phyloP scores from a whole-genome alignment of 1,140 invertebrate genomes.

The Charaxes varanes region DNA sequence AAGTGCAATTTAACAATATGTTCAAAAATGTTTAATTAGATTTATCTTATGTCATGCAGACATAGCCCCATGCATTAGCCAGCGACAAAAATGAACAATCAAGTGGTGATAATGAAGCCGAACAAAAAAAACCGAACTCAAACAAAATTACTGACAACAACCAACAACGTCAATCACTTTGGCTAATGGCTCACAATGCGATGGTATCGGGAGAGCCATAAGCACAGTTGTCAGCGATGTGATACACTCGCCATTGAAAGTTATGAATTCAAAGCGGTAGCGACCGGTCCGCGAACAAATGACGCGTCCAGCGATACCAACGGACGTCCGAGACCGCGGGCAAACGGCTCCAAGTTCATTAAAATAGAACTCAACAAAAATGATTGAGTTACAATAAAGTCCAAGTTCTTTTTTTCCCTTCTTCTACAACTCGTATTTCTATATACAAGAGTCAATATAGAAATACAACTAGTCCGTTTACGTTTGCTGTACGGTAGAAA shows the following conservation, averaged over 20 bases:
- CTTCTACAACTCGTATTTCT: too few relatives aligned
- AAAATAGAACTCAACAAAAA: constrained; percentile 6
- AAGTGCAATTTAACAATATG: too few relatives aligned
- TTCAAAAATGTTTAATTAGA: too few relatives aligned
- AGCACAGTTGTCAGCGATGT: constrained; percentile 57
- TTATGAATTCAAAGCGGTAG: constrained; percentile 54
- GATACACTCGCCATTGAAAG: constrained; percentile 47
- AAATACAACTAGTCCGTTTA: too few relatives aligned
- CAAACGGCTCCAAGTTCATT: constrained; percentile 16
- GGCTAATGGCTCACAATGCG: constrained; percentile 61
- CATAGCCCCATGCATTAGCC: too few relatives aligned
- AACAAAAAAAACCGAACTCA: constrained; percentile 53
- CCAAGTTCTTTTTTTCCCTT: background rate
- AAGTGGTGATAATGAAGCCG: constrained; percentile 15
- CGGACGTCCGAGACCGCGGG: constrained; percentile 36
- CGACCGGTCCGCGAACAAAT: constrained; percentile 45
- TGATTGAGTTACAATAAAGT: background rate
- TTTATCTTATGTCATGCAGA: too few relatives aligned
- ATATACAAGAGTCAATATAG: too few relatives aligned
- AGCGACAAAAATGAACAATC: constrained; percentile 14
- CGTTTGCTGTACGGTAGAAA: too few relatives aligned
- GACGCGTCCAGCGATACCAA: constrained; percentile 31
- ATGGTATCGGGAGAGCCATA: constrained; percentile 57
- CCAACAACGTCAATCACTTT: constrained; percentile 67
- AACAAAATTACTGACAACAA: constrained; percentile 70